A percentile compares a stretch with the other conserved stretches of the same genome.
Conservation (phyloP, 2,888 invertebrate genomes). For the Chymomyza amoena region DNA sequence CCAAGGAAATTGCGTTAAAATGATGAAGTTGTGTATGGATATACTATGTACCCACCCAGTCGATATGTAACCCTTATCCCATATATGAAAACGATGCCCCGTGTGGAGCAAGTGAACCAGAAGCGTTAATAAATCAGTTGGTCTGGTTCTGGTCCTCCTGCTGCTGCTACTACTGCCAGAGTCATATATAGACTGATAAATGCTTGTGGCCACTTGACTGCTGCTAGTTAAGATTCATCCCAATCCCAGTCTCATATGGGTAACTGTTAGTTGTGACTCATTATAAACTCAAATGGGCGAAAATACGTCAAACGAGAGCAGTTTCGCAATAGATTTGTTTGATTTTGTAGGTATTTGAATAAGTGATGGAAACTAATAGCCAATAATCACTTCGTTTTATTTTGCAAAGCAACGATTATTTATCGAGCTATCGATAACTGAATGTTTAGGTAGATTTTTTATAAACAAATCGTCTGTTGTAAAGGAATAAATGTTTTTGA, state of each 20-base stretch:
- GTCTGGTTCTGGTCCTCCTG: no score
- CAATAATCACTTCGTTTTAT: no score
- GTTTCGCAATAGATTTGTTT: no score
- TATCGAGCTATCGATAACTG: no score
- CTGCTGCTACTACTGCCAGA: neutral
- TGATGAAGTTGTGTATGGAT: constrained; percentile 43
- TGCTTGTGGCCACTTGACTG: neutral
- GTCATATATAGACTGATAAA: neutral
- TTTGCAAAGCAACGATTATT: no score
- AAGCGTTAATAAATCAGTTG: constrained; percentile 43
- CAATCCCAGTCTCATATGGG: neutral
- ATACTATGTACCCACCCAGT: neutral
- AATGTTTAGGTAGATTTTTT: no score
- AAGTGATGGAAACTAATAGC: no score
- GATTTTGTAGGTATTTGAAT: no score
- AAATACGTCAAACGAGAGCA: no score
- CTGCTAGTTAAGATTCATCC: neutral
- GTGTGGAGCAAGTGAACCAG: constrained; percentile 5
- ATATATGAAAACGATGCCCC: constrained; percentile 31
- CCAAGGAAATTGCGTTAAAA: constrained; percentile 61
- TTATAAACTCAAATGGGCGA: neutral
- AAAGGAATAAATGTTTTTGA: no score
- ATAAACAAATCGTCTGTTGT: no score
- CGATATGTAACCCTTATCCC: constrained; percentile 21
- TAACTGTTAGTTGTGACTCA: neutral